phyloP scores from a whole-genome alignment of 2,113 vertebrate genomes.

The Crotalus tigris region DNA sequence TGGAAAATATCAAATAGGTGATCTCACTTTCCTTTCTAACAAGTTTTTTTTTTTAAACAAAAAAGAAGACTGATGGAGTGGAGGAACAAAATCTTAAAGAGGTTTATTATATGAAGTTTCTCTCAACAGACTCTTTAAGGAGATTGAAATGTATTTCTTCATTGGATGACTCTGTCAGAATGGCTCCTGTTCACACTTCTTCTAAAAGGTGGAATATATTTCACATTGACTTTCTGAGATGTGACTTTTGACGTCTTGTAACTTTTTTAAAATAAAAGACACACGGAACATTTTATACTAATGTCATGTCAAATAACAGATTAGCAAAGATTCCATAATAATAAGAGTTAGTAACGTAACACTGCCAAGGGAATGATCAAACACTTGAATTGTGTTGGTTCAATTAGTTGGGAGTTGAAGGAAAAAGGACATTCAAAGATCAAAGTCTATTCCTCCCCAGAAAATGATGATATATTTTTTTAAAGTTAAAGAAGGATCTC shows the following conservation, averaged over 20 bases:
- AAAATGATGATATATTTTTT: not conserved
- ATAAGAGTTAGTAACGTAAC: not conserved
- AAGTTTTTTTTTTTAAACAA: no score
- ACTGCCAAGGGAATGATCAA: not conserved
- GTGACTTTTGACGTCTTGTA: not conserved
- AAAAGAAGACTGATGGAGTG: not conserved
- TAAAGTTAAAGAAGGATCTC: not conserved
- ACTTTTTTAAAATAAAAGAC: not conserved
- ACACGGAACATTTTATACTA: not conserved
- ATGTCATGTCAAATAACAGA: not conserved
- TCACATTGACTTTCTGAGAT: not conserved
- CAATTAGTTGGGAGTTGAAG: not conserved
- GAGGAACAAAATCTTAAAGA: not conserved
- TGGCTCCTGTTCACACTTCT: not conserved
- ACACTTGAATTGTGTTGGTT: not conserved
- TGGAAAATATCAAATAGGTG: not conserved
- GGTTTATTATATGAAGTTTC: not conserved
- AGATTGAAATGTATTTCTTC: not conserved
- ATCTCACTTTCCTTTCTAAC: no score
- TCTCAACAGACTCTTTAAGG: not conserved
- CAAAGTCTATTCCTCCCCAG: not conserved
- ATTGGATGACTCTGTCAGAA: not conserved
- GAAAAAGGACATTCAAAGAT: not conserved
- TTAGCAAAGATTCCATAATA: not conserved
- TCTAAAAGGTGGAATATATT: not conserved